Conservation (phyloP, 64 coral and sea anemone genomes). For the Astreopora myriophthalma region DNA sequence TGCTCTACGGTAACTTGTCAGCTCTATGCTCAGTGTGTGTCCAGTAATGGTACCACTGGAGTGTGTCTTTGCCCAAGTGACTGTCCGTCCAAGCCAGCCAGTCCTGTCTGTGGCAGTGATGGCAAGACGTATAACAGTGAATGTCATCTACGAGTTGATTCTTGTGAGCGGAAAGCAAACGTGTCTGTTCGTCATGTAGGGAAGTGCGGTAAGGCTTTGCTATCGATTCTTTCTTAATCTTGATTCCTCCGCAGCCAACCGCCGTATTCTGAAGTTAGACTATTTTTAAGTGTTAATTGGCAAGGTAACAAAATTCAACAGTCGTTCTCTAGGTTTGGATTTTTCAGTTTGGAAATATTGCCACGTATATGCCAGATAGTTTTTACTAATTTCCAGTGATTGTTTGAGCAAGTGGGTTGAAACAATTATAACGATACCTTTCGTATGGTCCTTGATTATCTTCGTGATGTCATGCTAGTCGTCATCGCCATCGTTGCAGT, state of each 20-base stretch:
- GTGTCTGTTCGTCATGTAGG: not conserved
- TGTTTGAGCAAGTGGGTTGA: too few species aligned
- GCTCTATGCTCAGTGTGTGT: constrained; percentile 56
- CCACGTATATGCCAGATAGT: too few species aligned
- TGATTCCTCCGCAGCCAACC: not conserved
- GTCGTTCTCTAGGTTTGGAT: not conserved
- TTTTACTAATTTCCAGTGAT: too few species aligned
- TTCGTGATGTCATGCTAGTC: not conserved
- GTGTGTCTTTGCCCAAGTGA: constrained; percentile 70
- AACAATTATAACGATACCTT: too few species aligned
- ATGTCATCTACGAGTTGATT: constrained; percentile 33
- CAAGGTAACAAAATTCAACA: not conserved
- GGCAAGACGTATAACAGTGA: constrained; percentile 87
- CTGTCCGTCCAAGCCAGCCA: constrained; percentile 42
- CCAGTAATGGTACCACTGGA: constrained; percentile 2
- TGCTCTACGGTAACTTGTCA: constrained; percentile 52
- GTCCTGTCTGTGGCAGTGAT: constrained; percentile 79
- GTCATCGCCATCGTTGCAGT: not conserved
- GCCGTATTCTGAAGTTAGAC: not conserved
- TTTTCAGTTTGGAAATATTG: not conserved
- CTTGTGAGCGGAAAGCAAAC: constrained; percentile 38
- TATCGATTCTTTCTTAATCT: not conserved
- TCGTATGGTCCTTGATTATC: not conserved
- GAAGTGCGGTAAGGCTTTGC: not conserved
- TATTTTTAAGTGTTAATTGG: not conserved